phyloP scores from a whole-genome alignment of 1,140 invertebrate species.

The Drosophila lini region DNA sequence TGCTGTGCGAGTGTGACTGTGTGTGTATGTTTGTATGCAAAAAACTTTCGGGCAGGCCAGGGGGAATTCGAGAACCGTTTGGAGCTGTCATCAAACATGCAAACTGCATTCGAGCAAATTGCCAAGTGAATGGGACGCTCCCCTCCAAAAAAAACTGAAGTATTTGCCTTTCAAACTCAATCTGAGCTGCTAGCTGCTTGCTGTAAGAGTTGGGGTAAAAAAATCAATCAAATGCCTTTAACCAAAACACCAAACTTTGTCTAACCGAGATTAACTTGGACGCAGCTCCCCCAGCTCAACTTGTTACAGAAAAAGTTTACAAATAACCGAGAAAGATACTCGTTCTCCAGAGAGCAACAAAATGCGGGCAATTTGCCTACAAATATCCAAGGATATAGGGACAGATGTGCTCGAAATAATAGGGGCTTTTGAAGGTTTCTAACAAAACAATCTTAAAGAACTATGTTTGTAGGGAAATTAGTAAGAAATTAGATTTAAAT shows the following conservation, averaged over 20 bases:
- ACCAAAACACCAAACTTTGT: constrained; percentile 38
- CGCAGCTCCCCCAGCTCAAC: not conserved
- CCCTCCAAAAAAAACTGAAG: constrained; percentile 7
- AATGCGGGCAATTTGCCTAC: constrained; percentile 52
- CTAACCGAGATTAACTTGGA: constrained; percentile 48
- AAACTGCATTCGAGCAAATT: constrained; percentile 59
- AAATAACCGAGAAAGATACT: constrained; percentile 47
- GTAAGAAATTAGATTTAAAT: not conserved
- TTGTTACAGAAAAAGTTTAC: constrained; percentile 41
- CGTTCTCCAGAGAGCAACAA: constrained; percentile 49
- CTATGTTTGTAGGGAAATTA: not conserved
- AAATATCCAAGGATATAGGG: constrained; percentile 22
- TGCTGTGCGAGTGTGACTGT: not conserved
- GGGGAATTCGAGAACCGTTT: constrained; percentile 18
- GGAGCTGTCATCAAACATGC: constrained; percentile 61
- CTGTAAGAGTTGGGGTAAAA: not conserved
- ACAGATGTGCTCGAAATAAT: constrained; percentile 6
- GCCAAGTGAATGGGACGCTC: constrained; percentile 37
- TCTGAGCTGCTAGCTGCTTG: not conserved
- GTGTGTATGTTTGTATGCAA: constrained; percentile 14
- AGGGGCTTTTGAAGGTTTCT: not conserved
- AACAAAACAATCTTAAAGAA: not conserved
- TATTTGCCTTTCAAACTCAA: constrained; percentile 46
- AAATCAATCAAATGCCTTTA: constrained; percentile 52
- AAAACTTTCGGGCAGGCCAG: constrained; percentile 25